Base-by-base conservation (phyloP, 2,888 invertebrate genomes). In the Alloscopus bannaensis region DNA sequence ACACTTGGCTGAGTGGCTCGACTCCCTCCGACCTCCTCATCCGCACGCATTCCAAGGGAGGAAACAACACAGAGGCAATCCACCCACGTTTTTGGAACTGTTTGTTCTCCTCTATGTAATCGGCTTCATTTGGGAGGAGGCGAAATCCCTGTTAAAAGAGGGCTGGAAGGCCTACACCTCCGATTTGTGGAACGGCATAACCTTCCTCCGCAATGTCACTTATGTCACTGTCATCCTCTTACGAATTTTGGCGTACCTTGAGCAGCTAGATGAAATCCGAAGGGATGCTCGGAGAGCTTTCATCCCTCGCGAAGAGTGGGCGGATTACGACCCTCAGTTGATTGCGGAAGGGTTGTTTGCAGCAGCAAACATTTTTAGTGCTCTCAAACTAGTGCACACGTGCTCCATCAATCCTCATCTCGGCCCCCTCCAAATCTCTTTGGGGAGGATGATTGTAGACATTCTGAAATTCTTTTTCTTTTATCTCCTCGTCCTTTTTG, bases 111-210 rank as follows among this genome's bases (percentile, higher is more conserved):
- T 95, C 59, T 98, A 95, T 88, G 95, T 98, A 2, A 87, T 95
- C 57, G 97, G 95, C 26, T 95, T 97, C 87, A 93, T 98, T 86
- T 95, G 94, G 93, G 94, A 96, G 87, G 98, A 98, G 89, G 93
- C 95, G 1, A 94, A 94, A 88, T 96, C 97, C 88, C 93, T 97
- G 81, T 96, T 93, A 90, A 91, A 92, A 28, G 93, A 94, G 87
- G 98, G 98, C 20, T 91, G 97, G 59, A 91, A 92, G 45, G 93
- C 93, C 0, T 98, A 98, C 87, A 90, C 97, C 31, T 91, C 94
- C 28, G 95, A 98, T 88, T 92, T 98, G 91, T 98, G 98, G 98
- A 98, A 98, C 89, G 95, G 97, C 87, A 95, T 98, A 70, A 98
- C 98, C 89, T 97, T 97, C 88, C 93, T 94, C 1, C 92, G 97